Base-by-base conservation (phyloP, 1,140 invertebrate genomes). In the Bombus impatiens region DNA sequence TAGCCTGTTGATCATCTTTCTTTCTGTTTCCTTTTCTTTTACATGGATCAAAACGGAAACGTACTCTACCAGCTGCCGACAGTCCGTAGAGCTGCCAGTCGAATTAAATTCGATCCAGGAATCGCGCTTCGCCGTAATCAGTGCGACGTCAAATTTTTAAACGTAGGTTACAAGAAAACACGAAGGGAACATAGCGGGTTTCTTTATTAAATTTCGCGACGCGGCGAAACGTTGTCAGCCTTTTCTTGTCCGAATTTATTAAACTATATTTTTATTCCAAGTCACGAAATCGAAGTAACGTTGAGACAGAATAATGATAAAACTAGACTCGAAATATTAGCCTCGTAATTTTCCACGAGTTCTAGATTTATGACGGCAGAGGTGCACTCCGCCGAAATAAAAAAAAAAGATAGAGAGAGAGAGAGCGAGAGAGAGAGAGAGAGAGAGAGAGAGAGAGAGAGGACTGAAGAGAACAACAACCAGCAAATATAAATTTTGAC, bases 151-250 rank as follows among this genome's bases (percentile, higher is more conserved):
- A 62, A 71, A 85, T 53, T 74, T 71, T 40, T 12, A 44, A 35
- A 28, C 28, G 37, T n/a, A 80, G 1, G 32, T 68, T 35, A 47
- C 28, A 35, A 42, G n/a, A 37, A 47, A 82, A 59, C 65, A 47
- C 5, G 35, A 28, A 32, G 9, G 12, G 25, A 57, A 35, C 25
- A 25, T 22, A n/a, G 4, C 9, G 32, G 22, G 32, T 3, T 65
- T 62, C 35, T 89, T 89, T 89, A 89, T 87, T 67, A 75, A 81
- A 59, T 87, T 89, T 25, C 22, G 37, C 65, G 62, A 35, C 18
- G 2, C n/a, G 10, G 15, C n/a, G 37, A 59, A 71, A 22, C 40
- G 42, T 47, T 86, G n/a, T 37, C 47, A 53, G 18, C 47, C 47
- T 22, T 53, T 53, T n/a, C 2, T 13, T 25, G 32, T 13, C 53